A percentile compares a stretch with the other conserved stretches of the same genome.
Conservation (phyloP, 2,797 vertebrate genomes). For the Meda fulgida region DNA sequence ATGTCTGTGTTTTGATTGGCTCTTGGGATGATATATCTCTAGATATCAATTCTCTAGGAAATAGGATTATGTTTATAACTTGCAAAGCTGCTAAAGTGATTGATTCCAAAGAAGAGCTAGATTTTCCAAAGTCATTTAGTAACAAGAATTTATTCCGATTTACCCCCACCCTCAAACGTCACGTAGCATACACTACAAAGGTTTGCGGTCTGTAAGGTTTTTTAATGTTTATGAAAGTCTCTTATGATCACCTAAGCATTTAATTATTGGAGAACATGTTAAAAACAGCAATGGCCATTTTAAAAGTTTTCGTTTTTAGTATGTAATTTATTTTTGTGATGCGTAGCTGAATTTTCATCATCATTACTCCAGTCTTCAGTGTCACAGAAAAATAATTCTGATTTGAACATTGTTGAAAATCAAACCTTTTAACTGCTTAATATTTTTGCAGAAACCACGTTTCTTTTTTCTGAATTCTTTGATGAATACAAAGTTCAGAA, state of each 20-base stretch:
- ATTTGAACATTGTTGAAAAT: not conserved
- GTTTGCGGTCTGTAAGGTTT: not conserved
- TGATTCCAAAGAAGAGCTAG: not conserved
- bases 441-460: not conserved
- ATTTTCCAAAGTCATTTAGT: not conserved
- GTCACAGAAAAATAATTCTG: not conserved
- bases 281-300: not conserved
- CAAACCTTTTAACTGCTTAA: not conserved
- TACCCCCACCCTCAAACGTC: not conserved
- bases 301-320: not conserved
- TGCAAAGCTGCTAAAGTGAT: not conserved
- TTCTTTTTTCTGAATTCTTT: not conserved
- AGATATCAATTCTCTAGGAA: not conserved
- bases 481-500: not conserved
- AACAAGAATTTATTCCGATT: not conserved
- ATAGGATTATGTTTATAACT: not conserved
- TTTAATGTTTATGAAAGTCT: not conserved
- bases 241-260: not conserved
- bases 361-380: not conserved
- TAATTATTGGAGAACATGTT: not conserved
- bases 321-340: too few species aligned
- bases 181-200: not conserved
- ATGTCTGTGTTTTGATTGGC: not conserved
- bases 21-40: not conserved
- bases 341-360: too few species aligned